Percentiles rank a stretch among this genome's conserved stretches.
Evolutionary conservation across 2,797 vertebrate genomes (phyloP).

Genomic region (Enoplosus armatus): DNA sequence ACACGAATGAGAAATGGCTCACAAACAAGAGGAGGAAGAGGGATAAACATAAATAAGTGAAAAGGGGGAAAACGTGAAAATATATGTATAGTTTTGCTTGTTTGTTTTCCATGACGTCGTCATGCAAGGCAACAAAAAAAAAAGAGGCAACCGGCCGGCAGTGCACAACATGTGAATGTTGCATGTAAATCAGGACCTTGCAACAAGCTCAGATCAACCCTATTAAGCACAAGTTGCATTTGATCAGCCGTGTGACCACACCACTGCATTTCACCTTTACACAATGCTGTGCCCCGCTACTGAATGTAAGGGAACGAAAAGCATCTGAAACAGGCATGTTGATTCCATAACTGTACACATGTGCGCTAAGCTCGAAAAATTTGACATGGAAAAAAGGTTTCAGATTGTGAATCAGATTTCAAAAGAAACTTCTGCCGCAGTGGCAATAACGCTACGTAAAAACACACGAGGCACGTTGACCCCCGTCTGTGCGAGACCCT

Average conservation of each 20-base stretch:
- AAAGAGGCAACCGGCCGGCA: constrained; percentile 17
- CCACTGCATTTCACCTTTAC: constrained; percentile 6
- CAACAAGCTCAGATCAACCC: constrained; percentile 32
- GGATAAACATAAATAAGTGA: constrained; percentile 83
- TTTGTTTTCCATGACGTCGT: constrained; percentile 86
- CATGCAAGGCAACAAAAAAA: constrained; percentile 62
- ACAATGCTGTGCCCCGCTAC: constrained; percentile 24
- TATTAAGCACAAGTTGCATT: constrained; percentile 2
- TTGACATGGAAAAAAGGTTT: background rate
- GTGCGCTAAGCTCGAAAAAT: background rate
- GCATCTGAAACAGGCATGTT: constrained; percentile 19
- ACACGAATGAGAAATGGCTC: constrained; percentile 99
- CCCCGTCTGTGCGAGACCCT: background rate
- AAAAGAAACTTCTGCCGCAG: background rate
- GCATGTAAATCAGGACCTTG: constrained; percentile 28
- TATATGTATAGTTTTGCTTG: constrained; percentile 60
- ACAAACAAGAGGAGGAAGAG: constrained; percentile 92
- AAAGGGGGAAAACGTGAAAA: constrained; percentile 66
- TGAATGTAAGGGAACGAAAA: constrained; percentile 32
- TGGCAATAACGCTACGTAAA: background rate
- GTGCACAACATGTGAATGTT: constrained; percentile 36
- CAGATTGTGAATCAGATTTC: background rate
- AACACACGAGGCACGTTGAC: background rate
- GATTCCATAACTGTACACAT: background rate
- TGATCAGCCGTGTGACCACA: background rate